phyloP scores from a whole-genome alignment of 2,888 invertebrate species.

The Escarpia spicata region DNA sequence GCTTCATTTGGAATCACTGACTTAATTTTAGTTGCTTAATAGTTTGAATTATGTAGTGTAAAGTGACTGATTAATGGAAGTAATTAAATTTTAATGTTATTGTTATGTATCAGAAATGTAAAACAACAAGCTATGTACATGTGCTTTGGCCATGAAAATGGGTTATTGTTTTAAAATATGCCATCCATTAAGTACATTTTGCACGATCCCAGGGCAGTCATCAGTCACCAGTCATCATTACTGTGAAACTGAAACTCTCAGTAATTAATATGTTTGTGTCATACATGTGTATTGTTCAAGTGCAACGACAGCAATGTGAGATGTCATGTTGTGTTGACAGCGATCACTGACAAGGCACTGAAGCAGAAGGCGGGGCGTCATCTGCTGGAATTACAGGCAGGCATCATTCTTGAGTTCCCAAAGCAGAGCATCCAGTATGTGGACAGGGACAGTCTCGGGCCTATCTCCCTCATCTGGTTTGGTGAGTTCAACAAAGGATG shows the following conservation, averaged over 20 bases:
- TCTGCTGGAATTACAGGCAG: slow-evolving; percentile 74
- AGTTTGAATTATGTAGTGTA: not conserved
- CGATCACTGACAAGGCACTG: slow-evolving; percentile 40
- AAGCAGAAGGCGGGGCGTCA: slow-evolving; percentile 66
- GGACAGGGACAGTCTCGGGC: slow-evolving; percentile 34
- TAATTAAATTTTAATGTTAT: no score
- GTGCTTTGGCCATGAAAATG: no score
- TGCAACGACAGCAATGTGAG: not conserved
- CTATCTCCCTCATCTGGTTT: slow-evolving; percentile 35
- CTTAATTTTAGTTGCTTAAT: not conserved
- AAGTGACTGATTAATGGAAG: no score
- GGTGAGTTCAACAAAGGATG: slow-evolving; percentile 30
- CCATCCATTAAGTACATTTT: no score
- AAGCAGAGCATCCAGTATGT: slow-evolving; percentile 27
- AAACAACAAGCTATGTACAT: no score
- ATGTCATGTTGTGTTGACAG: not conserved
- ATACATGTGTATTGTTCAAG: not conserved
- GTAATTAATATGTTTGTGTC: not conserved
- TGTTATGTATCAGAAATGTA: no score
- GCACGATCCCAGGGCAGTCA: no score
- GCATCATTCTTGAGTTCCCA: slow-evolving; percentile 72
- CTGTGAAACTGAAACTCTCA: no score
- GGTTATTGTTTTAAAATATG: no score
- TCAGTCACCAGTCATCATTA: no score
- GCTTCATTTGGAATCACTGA: not conserved